Evolutionary conservation across 2,888 invertebrate genomes (phyloP), one percentile per base, ranked within the genome.

Genomic region (Mactromeris polynyma): DNA sequence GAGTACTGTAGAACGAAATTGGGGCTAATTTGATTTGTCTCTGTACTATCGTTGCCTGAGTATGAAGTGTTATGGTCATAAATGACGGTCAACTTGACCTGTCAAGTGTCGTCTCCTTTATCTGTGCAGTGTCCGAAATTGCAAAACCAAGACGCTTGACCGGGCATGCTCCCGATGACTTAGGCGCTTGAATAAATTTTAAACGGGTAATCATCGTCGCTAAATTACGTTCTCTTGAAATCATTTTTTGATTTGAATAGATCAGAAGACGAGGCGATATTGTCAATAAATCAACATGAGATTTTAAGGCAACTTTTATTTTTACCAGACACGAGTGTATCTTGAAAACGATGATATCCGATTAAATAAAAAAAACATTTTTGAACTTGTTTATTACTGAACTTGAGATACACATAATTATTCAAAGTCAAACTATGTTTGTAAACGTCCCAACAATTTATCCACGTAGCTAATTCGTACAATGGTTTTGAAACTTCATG

Each of bases 61-160:
- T 36, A 11, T 84, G 54, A 84, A 84, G 78, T 78, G 78, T 78
- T 77, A 78, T 78, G 84, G 84, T 54, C 78, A 84, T 26, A 21
- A 78, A 31, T 38, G 84, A 84, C 54, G 84, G 84, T 84, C 84
- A 84, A 9, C 33, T 21, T 84, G 84, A 84, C 84, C 84, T 69
- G 83, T 46, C 69, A 73, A 31, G 11, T 40, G 46, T 26, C 26
- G 73, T n/a, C 46, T 38, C 73, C 42, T 46, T 83, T 73, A 83
- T 83, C 83, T 73, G 46, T 19, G 36, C 36, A 0, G 33, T 73
- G 73, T 73, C 73, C 73, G 73, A 73, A 73, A 73, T 73, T 73
- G 73, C 19, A 73, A 73, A 73, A 73, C 73, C 4, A 17, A 73
- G 73, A 73, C 36, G 73, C 73, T 73, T 73, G 73, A 73, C 73